Evolutionary conservation across 2,113 vertebrate genomes (phyloP).

Genomic region (Nesoenas mayeri): DNA sequence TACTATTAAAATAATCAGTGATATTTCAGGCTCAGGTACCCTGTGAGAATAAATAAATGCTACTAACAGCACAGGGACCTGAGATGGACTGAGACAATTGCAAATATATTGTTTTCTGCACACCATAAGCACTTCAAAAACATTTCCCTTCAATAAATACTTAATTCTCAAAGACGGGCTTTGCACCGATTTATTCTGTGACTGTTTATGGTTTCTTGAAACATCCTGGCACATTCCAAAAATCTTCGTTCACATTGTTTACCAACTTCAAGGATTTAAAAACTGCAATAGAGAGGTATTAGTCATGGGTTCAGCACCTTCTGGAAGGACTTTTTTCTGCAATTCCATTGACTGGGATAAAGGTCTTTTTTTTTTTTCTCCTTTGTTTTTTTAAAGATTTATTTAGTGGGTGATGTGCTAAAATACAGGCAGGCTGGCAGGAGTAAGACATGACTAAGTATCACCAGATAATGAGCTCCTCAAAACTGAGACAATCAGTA

Average conservation of each 20-base stretch:
- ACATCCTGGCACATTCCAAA: not conserved
- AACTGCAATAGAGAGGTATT: not conserved
- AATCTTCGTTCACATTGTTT: not conserved
- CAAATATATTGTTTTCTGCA: not conserved
- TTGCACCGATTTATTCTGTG: not conserved
- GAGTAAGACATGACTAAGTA: not conserved
- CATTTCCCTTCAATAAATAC: not conserved
- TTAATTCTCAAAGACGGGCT: not conserved
- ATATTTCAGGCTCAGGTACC: not conserved
- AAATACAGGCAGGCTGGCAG: not conserved
- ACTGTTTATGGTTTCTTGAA: not conserved
- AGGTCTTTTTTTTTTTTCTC: not conserved
- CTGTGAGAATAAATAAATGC: not conserved
- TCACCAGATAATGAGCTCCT: not conserved
- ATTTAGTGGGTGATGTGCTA: not conserved
- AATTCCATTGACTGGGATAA: not conserved
- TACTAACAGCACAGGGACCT: not conserved
- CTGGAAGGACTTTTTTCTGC: not conserved
- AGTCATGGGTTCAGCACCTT: not conserved
- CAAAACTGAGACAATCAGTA: not conserved
- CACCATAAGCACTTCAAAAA: not conserved
- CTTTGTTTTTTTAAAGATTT: not conserved
- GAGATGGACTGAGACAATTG: not conserved
- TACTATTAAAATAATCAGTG: not conserved
- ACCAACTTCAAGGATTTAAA: not conserved